phyloP scores from a whole-genome alignment of 2,797 vertebrate genomes.

The Pelodytes ibericus region DNA sequence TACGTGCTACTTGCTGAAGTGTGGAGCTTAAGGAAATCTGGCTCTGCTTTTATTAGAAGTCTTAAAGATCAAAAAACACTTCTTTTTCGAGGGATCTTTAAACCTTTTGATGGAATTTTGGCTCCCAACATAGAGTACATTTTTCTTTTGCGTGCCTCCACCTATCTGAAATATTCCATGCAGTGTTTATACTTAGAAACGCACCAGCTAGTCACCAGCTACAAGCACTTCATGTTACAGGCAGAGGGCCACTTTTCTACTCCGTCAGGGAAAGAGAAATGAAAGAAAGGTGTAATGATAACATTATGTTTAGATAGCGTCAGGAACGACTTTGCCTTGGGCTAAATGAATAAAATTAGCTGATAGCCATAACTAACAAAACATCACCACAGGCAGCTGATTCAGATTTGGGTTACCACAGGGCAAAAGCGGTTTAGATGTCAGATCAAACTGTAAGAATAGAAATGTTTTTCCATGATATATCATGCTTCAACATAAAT shows the following conservation, averaged over 20 bases:
- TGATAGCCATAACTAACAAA: constrained; percentile 65
- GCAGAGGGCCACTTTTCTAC: constrained; percentile 54
- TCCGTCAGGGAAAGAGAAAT: constrained; percentile 33
- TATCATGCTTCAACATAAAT: constrained; percentile 54
- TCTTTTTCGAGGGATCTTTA: constrained; percentile 38
- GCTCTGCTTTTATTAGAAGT: constrained; percentile 53
- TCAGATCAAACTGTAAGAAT: constrained; percentile 55
- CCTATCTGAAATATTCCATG: constrained; percentile 56
- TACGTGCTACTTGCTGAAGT: constrained; percentile 51
- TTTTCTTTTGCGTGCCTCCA: constrained; percentile 57
- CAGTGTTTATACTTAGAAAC: constrained; percentile 53
- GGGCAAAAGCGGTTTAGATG: constrained; percentile 58
- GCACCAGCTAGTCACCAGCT: constrained; percentile 55
- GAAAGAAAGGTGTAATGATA: constrained; percentile 44
- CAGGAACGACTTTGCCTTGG: constrained; percentile 52
- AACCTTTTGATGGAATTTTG: constrained; percentile 59
- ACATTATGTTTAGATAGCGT: constrained; percentile 46
- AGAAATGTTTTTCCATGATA: constrained; percentile 54
- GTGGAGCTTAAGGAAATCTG: constrained; percentile 53
- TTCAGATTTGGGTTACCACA: constrained; percentile 55
- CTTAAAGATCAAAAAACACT: constrained; percentile 59
- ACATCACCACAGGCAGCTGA: constrained; percentile 51
- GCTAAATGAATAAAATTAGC: constrained; percentile 58
- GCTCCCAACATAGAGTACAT: constrained; percentile 50
- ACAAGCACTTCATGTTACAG: constrained; percentile 52